Base-by-base conservation (phyloP, 2,888 invertebrate genomes). In the Steinernema hermaphroditum region DNA sequence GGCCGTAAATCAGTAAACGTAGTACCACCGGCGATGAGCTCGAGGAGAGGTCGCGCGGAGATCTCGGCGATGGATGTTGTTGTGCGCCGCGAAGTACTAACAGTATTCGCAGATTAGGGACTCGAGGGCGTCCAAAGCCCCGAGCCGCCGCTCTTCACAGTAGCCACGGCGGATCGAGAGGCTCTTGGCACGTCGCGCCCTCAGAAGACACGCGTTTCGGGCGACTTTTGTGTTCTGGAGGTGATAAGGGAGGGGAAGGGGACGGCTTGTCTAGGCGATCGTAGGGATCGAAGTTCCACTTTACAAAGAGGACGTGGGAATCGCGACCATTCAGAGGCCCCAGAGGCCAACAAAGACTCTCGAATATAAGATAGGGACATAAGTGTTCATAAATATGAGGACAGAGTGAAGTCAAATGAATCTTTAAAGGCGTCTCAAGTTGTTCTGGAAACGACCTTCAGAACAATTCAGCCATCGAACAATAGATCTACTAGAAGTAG, bases 101-200 rank as follows among this genome's bases (percentile, higher is more conserved):
- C 27, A 62, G 27, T 32, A 62, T 32, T 62, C 62, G 62, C 62
- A 62, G 62, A 62, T 62, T 62, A 62, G 62, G 32, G 54, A 16
- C 24, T 54, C 54, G 54, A 54, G 54, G 32, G 34, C 29, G 29
- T 12, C 29, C 62, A 62, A 62, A 62, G 62, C 29, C 62, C 62
- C 62, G 32, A 62, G 62, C 62, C 62, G 62, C 32, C 62, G 62
- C 62, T 62, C 62, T 62, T 62, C 62, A 62, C 62, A 29, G 62
- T 62, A 62, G 62, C 62, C 29, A 32, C 37, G 37, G 27, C 9
- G 46, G n/a, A 2, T 16, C 27, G 62, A 62, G 62, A 62, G 62
- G 16, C 62, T 62, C 62, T 62, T 62, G 62, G 62, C 62, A 62
- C 62, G 22, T 62, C 16, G 29, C 32, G 27, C 62, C 29, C 62